Evolutionary conservation across 2,888 invertebrate species (phyloP), one percentile per base, ranked within the genome.

Genomic region (Cerceris rybyensis): DNA sequence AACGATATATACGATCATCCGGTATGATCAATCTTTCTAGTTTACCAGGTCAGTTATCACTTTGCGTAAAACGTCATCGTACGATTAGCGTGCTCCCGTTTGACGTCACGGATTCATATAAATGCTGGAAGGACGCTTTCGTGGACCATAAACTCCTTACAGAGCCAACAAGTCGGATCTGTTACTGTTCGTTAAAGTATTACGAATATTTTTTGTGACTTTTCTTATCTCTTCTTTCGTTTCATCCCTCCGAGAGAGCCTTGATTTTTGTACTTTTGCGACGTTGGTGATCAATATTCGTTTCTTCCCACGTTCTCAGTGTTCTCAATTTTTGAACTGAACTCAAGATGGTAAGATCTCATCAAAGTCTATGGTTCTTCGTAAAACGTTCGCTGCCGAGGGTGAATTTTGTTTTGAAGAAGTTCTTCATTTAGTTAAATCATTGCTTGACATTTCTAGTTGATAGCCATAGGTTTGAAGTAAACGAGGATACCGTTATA

Each of bases 41-140:
- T 91, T 89, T 91, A 88, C 90, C 86, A 86, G 88, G 88, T 88
- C 88, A 89, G 80, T 92, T 92, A 92, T 89, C 91, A 88, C 89
- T 82, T 85, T 65, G 52, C 68, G 67, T 70, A 68, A 71, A 88
- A 81, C 91, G 90, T 91, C 91, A 90, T 85, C 87, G 83, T 87
- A 87, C 86, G 78, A 89, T 92, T 92, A 92, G 91, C 91, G 87
- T 88, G 87, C 81, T 84, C 88, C 83, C 84, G 83, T 90, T 91
- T 91, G 90, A 91, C 92, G 92, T 91, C 91, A 91, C 81, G 83
- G 70, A 79, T 80, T 81, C 76, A 82, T 91, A 92, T 91, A 91
- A 91, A 91, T 88, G 86, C 87, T 43, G 79, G 81, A 74, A 61
- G 68, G 78, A 77, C 67, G 70, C 72, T 67, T 71, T 66, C 76